Conservation (phyloP, 30 jellyfish, hydroid and myxozoan species). For the Aurelia aurita region DNA sequence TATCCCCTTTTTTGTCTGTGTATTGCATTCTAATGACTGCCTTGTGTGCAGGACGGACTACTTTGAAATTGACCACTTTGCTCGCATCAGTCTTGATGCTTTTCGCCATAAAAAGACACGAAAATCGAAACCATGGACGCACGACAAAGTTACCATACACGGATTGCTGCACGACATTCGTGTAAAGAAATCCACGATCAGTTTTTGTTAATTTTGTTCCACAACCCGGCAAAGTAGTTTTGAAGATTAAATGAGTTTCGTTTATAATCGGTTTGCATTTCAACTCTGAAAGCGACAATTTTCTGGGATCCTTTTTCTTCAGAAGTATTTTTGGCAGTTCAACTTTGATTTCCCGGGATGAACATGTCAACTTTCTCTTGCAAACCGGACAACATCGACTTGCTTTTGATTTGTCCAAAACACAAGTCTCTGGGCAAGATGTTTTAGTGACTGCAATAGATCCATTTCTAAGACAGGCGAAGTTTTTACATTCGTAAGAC, state of each 20-base stretch:
- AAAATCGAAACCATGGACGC: slow-evolving; percentile 43
- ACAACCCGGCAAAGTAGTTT: slow-evolving; percentile 30
- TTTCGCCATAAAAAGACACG: slow-evolving; percentile 28
- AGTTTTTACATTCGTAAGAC: not conserved
- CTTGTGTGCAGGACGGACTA: not conserved
- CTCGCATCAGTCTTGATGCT: not conserved
- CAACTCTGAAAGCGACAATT: slow-evolving; percentile 12
- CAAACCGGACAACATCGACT: slow-evolving; percentile 50
- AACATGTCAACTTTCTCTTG: slow-evolving; percentile 25
- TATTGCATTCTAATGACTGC: slow-evolving; percentile 12
- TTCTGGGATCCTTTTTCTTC: not conserved
- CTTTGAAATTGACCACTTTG: slow-evolving; percentile 6
- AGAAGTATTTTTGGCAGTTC: slow-evolving; percentile 51
- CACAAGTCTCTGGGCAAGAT: slow-evolving; percentile 9
- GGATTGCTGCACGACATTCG: slow-evolving; percentile 39
- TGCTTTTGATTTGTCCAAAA: not conserved
- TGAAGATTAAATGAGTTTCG: slow-evolving; percentile 33
- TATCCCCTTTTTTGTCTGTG: slow-evolving; percentile 31
- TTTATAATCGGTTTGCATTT: slow-evolving; percentile 37
- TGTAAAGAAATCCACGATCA: slow-evolving; percentile 12
- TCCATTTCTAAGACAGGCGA: not conserved
- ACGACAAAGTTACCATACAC: not conserved
- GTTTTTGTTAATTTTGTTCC: slow-evolving; percentile 34
- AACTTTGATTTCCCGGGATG: slow-evolving; percentile 17
- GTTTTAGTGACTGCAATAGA: not conserved